Evolutionary conservation across 2,113 vertebrate genomes (phyloP), one percentile per base, ranked within the genome.

Genomic region (Oriolus oriolus): DNA sequence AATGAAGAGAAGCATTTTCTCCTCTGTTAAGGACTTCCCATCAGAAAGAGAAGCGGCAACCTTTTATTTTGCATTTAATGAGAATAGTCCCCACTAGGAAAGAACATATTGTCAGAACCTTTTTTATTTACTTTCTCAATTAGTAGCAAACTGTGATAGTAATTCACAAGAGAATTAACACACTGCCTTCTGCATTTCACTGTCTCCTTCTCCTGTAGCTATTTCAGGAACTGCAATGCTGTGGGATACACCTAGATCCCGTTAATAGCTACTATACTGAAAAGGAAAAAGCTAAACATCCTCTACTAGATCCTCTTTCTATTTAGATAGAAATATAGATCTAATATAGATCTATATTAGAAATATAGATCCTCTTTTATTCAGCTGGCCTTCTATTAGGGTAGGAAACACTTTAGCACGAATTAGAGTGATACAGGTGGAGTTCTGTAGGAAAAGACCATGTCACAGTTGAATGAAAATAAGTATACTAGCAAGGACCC

Each of bases 91-190:
- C 87, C 66, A 66, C 80, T 84, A 91, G 88, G 96, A 97, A 81
- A 97, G 57, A 97, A 74, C 89, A 93, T 94, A 93, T 90, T 98
- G 95, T 97, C 96, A 96, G 68, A 93, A 95, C 93, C 89, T 85
- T 94, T 96, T 97, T 97, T 97, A 96, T 98, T 96, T 97, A 96
- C 96, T 96, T 98, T 98, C 96, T 96, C 97, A 98, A 97, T 97
- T 97, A 98, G 95, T 93, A 95, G 96, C 93, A 97, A 98, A 97
- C 97, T 97, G 93, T 96, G 93, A 97, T 97, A 94, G 96, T 94
- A 97, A 97, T 97, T 97, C 98, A 96, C 89, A 94, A 91, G 96
- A 95, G 96, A 98, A 97, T 97, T 97, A 97, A 69, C 90, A 88
- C 89, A 93, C 56, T 83, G 83, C 61, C 85, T 97, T 96, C 85